Evolutionary conservation across 2,888 invertebrate species (phyloP).

Genomic region (Neoascia interrupta): DNA sequence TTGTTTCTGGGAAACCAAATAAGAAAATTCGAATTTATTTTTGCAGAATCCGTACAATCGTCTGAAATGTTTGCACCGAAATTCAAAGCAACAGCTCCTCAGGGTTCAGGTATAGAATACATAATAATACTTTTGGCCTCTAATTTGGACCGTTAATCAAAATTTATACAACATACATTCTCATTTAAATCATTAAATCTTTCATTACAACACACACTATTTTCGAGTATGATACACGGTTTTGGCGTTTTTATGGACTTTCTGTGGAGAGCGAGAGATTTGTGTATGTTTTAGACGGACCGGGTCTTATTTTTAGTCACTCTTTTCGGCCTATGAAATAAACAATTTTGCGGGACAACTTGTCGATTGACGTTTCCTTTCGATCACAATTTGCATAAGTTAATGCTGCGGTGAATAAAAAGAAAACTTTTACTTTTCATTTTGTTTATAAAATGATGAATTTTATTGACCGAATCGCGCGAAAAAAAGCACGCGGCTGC

Average conservation of each 20-base stretch:
- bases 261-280: neutral
- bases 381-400: slow-evolving; percentile 43
- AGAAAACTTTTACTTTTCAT: too few species aligned
- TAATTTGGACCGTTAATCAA: slow-evolving; percentile 10
- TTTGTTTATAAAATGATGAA: slow-evolving; percentile 58
- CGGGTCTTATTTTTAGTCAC: slow-evolving; percentile 63
- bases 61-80: slow-evolving; percentile 88
- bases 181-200: slow-evolving; percentile 32
- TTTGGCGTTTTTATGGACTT: slow-evolving; percentile 52
- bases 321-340: slow-evolving; percentile 15
- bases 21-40: too few species aligned
- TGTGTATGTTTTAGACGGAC: slow-evolving; percentile 5
- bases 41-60: slow-evolving; percentile 81
- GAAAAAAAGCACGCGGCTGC: slow-evolving; percentile 23
- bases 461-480: slow-evolving; percentile 47
- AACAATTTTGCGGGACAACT: slow-evolving; percentile 41
- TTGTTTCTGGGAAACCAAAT: slow-evolving; percentile 11
- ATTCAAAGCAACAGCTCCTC: slow-evolving; percentile 89
- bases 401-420: too few species aligned
- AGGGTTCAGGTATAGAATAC: slow-evolving; percentile 76
- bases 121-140: too few species aligned
- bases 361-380: slow-evolving; percentile 51
- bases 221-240: neutral
- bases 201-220: slow-evolving; percentile 30
- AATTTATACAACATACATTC: too few species aligned